A percentile compares a stretch with the other conserved stretches of the same genome.
Evolutionary conservation across 1,140 invertebrate species (phyloP).

Genomic region (Drosophila sucinea): DNA sequence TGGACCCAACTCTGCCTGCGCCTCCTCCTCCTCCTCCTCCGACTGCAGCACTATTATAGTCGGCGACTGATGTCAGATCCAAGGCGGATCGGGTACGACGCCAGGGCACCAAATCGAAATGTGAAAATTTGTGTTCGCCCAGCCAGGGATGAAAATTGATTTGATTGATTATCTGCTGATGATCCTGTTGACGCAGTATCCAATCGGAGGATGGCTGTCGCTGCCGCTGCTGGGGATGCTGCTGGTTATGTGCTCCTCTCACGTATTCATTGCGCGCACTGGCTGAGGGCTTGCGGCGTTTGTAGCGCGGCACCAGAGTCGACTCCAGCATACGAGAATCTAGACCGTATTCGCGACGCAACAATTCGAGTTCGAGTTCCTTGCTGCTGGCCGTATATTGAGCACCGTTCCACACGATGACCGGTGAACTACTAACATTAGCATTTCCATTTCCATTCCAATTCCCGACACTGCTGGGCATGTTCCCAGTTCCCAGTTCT

Average conservation of each 20-base stretch:
- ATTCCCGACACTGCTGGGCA: slow-evolving; percentile 16
- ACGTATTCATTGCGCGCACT: slow-evolving; percentile 66
- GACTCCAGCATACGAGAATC: slow-evolving; percentile 73
- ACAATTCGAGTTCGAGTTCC: slow-evolving; percentile 71
- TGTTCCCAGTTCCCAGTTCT: slow-evolving; percentile 27
- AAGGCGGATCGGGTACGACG: slow-evolving; percentile 66
- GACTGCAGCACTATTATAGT: slow-evolving; percentile 44
- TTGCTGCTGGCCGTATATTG: slow-evolving; percentile 72
- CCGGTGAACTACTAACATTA: slow-evolving; percentile 53
- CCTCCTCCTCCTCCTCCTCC: neutral
- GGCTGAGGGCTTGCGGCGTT: slow-evolving; percentile 66
- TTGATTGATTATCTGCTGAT: slow-evolving; percentile 53
- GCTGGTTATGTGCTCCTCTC: neutral
- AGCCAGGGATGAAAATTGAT: slow-evolving; percentile 78
- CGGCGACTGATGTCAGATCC: slow-evolving; percentile 55
- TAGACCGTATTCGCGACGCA: slow-evolving; percentile 71
- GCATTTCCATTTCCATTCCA: slow-evolving; percentile 9
- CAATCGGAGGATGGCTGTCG: slow-evolving; percentile 54
- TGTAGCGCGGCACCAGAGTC: slow-evolving; percentile 72
- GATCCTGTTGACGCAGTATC: slow-evolving; percentile 64
- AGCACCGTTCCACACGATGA: slow-evolving; percentile 76
- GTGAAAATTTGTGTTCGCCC: slow-evolving; percentile 37
- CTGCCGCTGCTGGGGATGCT: neutral
- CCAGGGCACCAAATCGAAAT: slow-evolving; percentile 80
- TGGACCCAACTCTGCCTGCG: no score